These are phyloP conservation scores for Babylonia areolata DNA, from an alignment of 1,140 invertebrate species.

Conservation along the genomic window DNA sequence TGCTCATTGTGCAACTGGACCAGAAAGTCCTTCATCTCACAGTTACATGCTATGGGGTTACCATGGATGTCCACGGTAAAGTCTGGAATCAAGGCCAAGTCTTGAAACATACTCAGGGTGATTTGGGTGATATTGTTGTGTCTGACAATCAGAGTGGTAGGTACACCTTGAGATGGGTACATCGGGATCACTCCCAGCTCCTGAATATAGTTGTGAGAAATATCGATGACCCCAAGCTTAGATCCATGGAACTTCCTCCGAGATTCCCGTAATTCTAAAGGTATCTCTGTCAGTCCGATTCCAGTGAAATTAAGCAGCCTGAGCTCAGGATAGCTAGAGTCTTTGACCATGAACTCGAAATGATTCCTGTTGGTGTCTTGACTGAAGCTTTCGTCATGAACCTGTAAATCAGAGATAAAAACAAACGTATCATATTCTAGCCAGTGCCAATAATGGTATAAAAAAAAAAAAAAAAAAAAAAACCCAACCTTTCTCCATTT, in stretches of 20 bases:
- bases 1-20: background rate
- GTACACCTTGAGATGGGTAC: background rate
- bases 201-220: constrained; percentile 37
- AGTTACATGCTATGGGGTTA: constrained; percentile 42
- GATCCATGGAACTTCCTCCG: constrained; percentile 19
- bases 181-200: background rate
- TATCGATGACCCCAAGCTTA: constrained; percentile 30
- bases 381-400: constrained; percentile 37
- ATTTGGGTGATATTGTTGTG: constrained; percentile 45
- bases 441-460: no score
- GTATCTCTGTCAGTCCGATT: constrained; percentile 20
- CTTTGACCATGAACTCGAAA: constrained; percentile 34
- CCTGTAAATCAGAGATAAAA: no score
- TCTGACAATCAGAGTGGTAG: constrained; percentile 22
- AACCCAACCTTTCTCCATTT: no score
- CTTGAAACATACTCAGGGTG: constrained; percentile 26
- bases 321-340: constrained; percentile 24
- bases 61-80: constrained; percentile 38
- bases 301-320: constrained; percentile 40
- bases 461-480: no score
- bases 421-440: no score
- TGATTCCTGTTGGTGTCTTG: background rate
- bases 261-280: constrained; percentile 31
- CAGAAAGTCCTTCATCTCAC: constrained; percentile 22
- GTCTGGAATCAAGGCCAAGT: constrained; percentile 25